Evolutionary conservation across 2,888 invertebrate species (phyloP), one percentile per base, ranked within the genome.

Genomic region (Pasiphila rectangulata): DNA sequence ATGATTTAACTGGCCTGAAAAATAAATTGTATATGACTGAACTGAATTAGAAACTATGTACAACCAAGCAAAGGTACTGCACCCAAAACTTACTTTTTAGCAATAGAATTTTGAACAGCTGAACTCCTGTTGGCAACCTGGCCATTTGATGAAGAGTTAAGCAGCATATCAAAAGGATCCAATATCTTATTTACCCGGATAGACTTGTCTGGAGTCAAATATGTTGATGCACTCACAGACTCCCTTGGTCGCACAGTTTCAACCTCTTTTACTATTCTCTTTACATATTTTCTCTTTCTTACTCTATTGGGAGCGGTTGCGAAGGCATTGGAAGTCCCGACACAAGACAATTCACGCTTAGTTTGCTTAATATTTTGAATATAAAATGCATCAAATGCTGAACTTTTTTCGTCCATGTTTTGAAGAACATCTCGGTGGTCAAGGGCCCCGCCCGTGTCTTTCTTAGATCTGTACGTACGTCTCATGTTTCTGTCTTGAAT

Each of bases 331-430:
- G 78, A 71, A 1, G 74, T 49, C 4, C 69, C 71, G 23, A 80
- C 55, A 57, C 69, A 74, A 40, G 85, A 83, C 39, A 80, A 54
- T 59, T 86, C 86, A 27, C 79, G 73, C 54, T 86, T 86, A 30
- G 80, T 79, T 74, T 84, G 83, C 57, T 87, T 88, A 38, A 88
- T 77, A 64, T 86, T 88, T 67, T 83, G 70, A 24, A 86, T 87
- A 44, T 78, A 88, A 77, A 77, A 87, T 7, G 84, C 86, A 55
- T 87, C 79, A 46, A 87, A 87, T 36, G 69, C 69, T 1, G 83
- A 79, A 59, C 72, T 73, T 60, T 78, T 83, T 27, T 76, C 76
- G 47, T 84, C 81, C 46, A 79, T 62, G 10, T 72, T 70, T 51
- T 65, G 68, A 12, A 84, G 56, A 10, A 82, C 64, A 64, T 85